Percentiles rank a stretch among this genome's conserved stretches.
These are phyloP conservation scores for Crocodylus rhombifer DNA, from an alignment of 2,797 vertebrate species.

Conservation along the genomic window DNA sequence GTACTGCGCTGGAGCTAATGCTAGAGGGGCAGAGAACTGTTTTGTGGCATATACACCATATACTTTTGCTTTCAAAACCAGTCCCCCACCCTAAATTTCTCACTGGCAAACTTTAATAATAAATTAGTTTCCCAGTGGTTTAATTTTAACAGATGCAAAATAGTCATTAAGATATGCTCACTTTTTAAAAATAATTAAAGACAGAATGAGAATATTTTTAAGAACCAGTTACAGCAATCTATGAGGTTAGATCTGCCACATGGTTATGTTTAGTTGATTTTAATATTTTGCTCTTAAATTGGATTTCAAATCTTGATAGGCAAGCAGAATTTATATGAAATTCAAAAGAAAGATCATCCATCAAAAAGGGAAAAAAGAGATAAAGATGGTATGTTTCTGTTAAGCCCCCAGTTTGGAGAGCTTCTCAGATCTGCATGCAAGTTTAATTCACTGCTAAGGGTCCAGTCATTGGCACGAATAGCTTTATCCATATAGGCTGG, in stretches of 20 bases:
- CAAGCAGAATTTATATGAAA: not conserved
- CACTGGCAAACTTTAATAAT: conserved; percentile 6
- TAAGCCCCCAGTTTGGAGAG: not conserved
- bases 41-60: not conserved
- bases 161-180: not conserved
- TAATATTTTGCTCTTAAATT: not conserved
- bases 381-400: not conserved
- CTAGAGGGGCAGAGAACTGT: conserved; percentile 8
- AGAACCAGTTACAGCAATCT: not conserved
- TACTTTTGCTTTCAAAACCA: not conserved
- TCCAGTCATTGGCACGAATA: not conserved
- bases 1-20: not conserved
- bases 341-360: not conserved
- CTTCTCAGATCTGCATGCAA: not conserved
- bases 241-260: not conserved
- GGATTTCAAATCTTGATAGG: not conserved
- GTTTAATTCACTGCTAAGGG: not conserved
- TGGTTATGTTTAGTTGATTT: not conserved
- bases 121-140: not conserved
- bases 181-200: not conserved
- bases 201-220: not conserved
- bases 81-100: not conserved
- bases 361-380: not conserved
- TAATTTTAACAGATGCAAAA: not conserved
- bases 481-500: accelerated